Conservation (phyloP, 2,113 vertebrate species). For the Toxostoma redivivum region DNA sequence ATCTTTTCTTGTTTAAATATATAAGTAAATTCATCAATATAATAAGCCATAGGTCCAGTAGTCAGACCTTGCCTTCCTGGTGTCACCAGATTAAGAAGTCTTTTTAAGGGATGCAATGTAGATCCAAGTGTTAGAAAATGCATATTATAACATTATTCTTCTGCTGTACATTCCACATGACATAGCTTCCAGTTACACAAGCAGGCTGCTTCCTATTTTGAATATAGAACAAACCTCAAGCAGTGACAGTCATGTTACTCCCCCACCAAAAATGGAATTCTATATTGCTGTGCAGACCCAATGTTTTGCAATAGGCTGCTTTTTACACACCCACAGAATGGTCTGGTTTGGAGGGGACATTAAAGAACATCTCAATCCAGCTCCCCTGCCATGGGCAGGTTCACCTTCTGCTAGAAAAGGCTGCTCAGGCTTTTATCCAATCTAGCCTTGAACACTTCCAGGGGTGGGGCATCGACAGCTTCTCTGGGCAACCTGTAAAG, state of each 20-base stretch:
- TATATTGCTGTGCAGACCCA: fast-evolving
- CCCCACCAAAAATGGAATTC: background rate
- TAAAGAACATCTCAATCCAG: background rate
- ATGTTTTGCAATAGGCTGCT: fast-evolving
- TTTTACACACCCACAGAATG: too few relatives aligned
- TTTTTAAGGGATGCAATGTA: background rate
- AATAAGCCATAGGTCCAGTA: background rate
- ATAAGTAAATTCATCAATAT: background rate
- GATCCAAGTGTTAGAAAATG: background rate
- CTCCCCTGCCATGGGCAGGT: too few relatives aligned
- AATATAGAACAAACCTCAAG: background rate
- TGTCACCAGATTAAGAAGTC: background rate
- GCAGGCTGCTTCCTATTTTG: background rate
- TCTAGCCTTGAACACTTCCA: background rate
- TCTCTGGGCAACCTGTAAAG: background rate
- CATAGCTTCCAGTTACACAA: background rate
- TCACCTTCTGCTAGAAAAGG: too few relatives aligned
- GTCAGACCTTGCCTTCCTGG: background rate
- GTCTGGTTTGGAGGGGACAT: too few relatives aligned
- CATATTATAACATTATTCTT: background rate
- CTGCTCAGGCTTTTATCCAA: background rate
- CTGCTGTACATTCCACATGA: background rate
- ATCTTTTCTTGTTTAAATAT: background rate
- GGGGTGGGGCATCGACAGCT: too few relatives aligned
- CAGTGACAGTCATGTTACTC: background rate